Base-by-base conservation (phyloP, 2,888 invertebrate species). In the Augiades crinisus region DNA sequence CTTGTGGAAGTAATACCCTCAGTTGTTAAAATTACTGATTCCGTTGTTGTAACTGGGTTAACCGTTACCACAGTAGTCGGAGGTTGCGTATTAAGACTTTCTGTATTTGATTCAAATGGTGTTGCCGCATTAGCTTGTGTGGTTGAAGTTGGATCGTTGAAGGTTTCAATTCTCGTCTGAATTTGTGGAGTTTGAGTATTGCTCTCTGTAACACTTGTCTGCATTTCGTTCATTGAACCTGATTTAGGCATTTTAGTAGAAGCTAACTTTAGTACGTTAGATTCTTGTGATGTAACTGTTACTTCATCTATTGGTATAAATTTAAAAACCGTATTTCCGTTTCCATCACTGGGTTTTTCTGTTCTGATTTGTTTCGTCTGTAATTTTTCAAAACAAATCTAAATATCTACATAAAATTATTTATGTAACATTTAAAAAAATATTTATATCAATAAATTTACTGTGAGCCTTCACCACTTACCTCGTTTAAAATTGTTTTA, bases 291-390 rank as follows among this genome's bases (percentile, higher is more conserved):
- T 62, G 69, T 59, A 49, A 76, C 72, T 54, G 72, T 80, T 12
- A 90, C 77, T 72, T 90, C 84, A 49, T 90, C 86, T 59, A 87
- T 84, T 22, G 87, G 87, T 75, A 89, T 88, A 57, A 82, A 89
- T 73, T 84, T 90, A 68, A 90, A 88, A 62, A 88, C 72, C 41
- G 85, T 70, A 56, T 69, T 77, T 61, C 77, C 81, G 57, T 68
- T 79, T 60, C 75, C 84, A 60, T 82, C 80, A 58, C 62, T 71
- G 53, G 90, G 89, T 62, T 76, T 89, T 76, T 90, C 90, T 16
- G 90, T 90, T 55, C 89, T 79, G 60, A 91, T 90, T 82, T 87
- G 78, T 75, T 90, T 79, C 54, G 91, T 91, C 91, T 91, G 87
- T 59, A 89, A 90, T 70, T 63, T 56, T 70, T 64, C 38, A 54